Evolutionary conservation across 2,888 invertebrate genomes (phyloP).

Genomic region (Amphipyra berbera): DNA sequence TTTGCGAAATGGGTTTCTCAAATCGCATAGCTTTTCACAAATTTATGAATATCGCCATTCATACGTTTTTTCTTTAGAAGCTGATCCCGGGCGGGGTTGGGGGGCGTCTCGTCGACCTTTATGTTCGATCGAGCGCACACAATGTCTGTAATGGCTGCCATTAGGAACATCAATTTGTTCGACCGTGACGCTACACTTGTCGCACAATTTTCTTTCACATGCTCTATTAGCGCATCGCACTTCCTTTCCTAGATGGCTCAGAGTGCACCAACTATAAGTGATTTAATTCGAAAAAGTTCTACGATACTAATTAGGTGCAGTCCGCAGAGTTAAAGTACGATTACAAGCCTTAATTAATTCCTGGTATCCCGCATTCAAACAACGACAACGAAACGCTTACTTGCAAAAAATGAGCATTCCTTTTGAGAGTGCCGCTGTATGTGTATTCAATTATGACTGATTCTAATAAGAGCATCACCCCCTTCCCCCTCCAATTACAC

Average conservation of each 20-base stretch:
- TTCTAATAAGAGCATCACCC: slow-evolving; percentile 54
- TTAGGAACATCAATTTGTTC: slow-evolving; percentile 83
- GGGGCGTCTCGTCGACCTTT: slow-evolving; percentile 72
- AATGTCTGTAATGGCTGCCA: slow-evolving; percentile 84
- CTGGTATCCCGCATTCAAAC: slow-evolving; percentile 23
- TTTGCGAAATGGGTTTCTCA: slow-evolving; percentile 68
- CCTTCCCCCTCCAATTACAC: slow-evolving; percentile 59
- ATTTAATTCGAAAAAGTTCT: slow-evolving; percentile 4
- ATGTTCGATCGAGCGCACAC: slow-evolving; percentile 83
- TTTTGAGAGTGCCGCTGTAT: slow-evolving; percentile 35
- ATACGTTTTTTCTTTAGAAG: slow-evolving; percentile 73
- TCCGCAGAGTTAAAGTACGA: slow-evolving; percentile 8
- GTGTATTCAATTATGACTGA: slow-evolving; percentile 53
- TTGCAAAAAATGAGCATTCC: slow-evolving; percentile 50
- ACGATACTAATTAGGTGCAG: slow-evolving; percentile 5
- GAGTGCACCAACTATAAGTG: slow-evolving; percentile 2
- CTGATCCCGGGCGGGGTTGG: slow-evolving; percentile 67
- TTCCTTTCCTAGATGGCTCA: slow-evolving; percentile 43
- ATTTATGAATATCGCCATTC: slow-evolving; percentile 80
- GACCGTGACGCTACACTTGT: slow-evolving; percentile 81
- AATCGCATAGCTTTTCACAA: slow-evolving; percentile 70
- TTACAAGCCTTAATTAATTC: slow-evolving; percentile 32
- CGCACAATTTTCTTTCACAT: slow-evolving; percentile 74
- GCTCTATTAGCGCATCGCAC: slow-evolving; percentile 69
- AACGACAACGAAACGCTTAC: slow-evolving; percentile 39